Percentiles rank a stretch among this genome's conserved stretches.
These are phyloP conservation scores for Podarcis muralis DNA, from an alignment of 2,113 vertebrate species.

Conservation along the genomic window DNA sequence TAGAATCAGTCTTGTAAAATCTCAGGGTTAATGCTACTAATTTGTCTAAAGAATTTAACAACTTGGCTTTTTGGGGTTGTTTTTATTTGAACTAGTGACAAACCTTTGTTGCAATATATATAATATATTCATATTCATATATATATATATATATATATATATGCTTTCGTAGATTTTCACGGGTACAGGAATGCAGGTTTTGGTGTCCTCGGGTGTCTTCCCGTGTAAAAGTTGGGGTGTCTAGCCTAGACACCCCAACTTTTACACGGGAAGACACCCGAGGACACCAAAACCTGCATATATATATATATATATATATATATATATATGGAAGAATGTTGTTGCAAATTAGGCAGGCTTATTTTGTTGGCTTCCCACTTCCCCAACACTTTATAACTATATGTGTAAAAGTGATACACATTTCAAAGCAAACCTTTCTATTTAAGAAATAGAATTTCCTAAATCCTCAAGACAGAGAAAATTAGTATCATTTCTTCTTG, in stretches of 20 bases:
- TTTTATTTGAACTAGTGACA: slow-evolving; percentile 31
- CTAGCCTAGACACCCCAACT: too few species aligned
- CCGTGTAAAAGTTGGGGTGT: too few species aligned
- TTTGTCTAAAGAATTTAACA: slow-evolving; percentile 16
- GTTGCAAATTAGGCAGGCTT: slow-evolving; percentile 25
- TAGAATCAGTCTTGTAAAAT: background rate
- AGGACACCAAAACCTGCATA: too few species aligned
- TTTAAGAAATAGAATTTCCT: slow-evolving; percentile 14
- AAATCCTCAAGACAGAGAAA: slow-evolving; percentile 6
- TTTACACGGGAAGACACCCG: too few species aligned
- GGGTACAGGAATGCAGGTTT: too few species aligned
- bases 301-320: too few species aligned
- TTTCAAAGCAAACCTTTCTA: slow-evolving; percentile 9
- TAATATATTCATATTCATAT: background rate
- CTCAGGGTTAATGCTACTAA: slow-evolving; percentile 27
- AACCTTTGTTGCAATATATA: slow-evolving; percentile 35
- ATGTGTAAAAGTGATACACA: slow-evolving; percentile 20
- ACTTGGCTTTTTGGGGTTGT: background rate
- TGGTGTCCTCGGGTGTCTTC: too few species aligned
- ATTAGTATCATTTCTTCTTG: background rate
- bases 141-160: too few species aligned
- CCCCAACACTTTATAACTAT: slow-evolving; percentile 26
- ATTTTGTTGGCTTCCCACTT: slow-evolving; percentile 33
- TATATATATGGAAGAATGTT: background rate
- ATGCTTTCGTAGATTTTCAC: too few species aligned